A percentile compares a stretch with the other conserved stretches of the same genome.
Conservation (phyloP, 2,888 invertebrate genomes). For the Lycocerus yunnanus region DNA sequence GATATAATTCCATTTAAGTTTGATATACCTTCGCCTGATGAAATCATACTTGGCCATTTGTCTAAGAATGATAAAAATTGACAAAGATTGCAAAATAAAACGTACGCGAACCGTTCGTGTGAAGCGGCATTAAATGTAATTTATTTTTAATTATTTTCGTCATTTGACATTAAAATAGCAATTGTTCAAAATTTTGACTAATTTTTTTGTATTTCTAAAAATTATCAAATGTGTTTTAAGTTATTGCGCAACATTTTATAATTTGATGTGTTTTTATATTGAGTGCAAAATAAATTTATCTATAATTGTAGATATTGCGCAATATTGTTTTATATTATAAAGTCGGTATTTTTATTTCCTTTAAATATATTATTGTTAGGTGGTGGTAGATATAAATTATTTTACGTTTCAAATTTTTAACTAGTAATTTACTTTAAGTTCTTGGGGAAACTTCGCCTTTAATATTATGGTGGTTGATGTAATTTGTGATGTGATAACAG, state of each 20-base stretch:
- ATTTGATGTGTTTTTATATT: neutral
- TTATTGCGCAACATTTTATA: neutral
- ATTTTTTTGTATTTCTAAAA: neutral
- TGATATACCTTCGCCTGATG: conserved; percentile 65
- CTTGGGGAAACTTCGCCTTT: neutral
- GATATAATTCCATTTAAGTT: conserved; percentile 59
- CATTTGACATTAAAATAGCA: neutral
- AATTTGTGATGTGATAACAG: neutral
- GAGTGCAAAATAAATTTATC: neutral
- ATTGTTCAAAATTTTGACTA: neutral
- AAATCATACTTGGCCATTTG: conserved; percentile 36
- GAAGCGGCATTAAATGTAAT: neutral
- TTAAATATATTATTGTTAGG: neutral
- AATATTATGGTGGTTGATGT: neutral
- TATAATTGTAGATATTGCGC: neutral
- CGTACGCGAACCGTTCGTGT: neutral
- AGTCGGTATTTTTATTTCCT: neutral
- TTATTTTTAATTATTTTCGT: neutral
- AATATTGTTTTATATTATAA: neutral
- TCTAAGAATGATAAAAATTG: neutral
- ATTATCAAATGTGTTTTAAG: neutral
- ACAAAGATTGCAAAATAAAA: neutral
- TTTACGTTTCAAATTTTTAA: neutral
- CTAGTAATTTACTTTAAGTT: neutral
- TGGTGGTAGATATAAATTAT: neutral